Conservation (phyloP, 1,140 invertebrate species). For the Drosophila nasuta region DNA sequence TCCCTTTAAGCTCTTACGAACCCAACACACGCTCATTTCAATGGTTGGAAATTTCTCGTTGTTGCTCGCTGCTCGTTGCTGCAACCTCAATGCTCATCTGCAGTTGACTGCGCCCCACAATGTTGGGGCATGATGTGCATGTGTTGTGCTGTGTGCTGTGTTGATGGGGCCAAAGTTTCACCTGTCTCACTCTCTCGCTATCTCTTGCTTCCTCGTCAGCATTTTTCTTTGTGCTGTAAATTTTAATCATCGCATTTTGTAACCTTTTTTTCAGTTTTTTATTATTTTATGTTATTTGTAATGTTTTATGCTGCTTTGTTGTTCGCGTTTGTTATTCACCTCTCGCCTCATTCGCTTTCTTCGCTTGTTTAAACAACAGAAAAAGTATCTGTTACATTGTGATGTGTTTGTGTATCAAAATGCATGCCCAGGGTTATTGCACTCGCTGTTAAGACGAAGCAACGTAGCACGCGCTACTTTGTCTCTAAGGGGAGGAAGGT, state of each 20-base stretch:
- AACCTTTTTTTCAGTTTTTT: constrained; percentile 55
- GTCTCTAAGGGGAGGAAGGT: background rate
- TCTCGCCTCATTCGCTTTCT: constrained; percentile 62
- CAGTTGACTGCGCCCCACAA: constrained; percentile 60
- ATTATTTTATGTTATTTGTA: constrained; percentile 36
- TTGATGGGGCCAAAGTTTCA: constrained; percentile 12
- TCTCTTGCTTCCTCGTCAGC: constrained; percentile 7
- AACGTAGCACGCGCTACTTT: constrained; percentile 22
- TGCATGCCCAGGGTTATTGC: constrained; percentile 66
- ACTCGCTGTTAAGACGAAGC: constrained; percentile 32
- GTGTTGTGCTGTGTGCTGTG: too few relatives aligned
- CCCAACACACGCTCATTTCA: constrained; percentile 29
- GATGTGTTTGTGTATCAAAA: constrained; percentile 25
- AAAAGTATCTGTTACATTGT: constrained; percentile 33
- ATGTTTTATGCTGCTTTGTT: constrained; percentile 29
- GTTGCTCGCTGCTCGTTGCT: constrained; percentile 37
- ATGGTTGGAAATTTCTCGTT: constrained; percentile 28
- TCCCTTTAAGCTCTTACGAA: constrained; percentile 42
- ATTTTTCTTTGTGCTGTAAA: constrained; percentile 61
- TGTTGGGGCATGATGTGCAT: background rate
- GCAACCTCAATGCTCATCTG: constrained; percentile 76
- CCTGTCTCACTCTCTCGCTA: constrained; percentile 1
- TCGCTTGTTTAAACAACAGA: constrained; percentile 38
- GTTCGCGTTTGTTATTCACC: constrained; percentile 42
- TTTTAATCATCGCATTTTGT: constrained; percentile 76